Base-by-base conservation (phyloP, 1,140 invertebrate genomes). In the Pogonognathellus flavescens region DNA sequence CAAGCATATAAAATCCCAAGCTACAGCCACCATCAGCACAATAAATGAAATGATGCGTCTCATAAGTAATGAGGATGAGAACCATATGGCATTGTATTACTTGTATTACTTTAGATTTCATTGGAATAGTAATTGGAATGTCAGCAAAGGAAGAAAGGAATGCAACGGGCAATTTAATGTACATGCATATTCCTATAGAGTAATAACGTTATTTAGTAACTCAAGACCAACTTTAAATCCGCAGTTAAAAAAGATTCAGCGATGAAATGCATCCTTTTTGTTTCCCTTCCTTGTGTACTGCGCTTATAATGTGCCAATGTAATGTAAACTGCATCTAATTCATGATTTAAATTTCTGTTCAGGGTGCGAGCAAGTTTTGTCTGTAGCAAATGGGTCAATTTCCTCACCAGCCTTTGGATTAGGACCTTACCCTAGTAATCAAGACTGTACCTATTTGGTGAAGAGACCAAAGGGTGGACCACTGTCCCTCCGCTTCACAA, bases 371-470 rank as follows among this genome's bases (percentile, higher is more conserved):
- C 89, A 89, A 88, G 87, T 89, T 49, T 76, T 89, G 72, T 86
- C 87, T n/a, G 72, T 82, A 7, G 52, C 86, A 70, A 88, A 88
- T 88, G 88, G 88, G 52, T 97, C 95, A 1, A 92, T 98, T 2
- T 94, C 94, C 8, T 97, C 96, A 4, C 97, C 97, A 2, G 96
- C 96, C 7, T 97, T 94, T 88, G 94, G 95, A 6, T 91, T 97
- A 11, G 93, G 93, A 50, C 93, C 95, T 84, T 98, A 98, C 90
- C 97, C 97, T 0, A 96, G 95, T 89, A 98, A 98, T 90, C 96
- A 97, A 90, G 96, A 97, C 90, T 98, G 97, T 90, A 92, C 95
- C 62, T 97, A 96, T 88, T 94, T 94, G 90, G 94, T 98, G n/a
- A 94, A 94, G 87, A 96, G 96, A 90, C 95, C 95, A 0, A 93